These are phyloP conservation scores for Tetramorium simillimum DNA, from an alignment of 1,140 invertebrate species.

Conservation along the genomic window DNA sequence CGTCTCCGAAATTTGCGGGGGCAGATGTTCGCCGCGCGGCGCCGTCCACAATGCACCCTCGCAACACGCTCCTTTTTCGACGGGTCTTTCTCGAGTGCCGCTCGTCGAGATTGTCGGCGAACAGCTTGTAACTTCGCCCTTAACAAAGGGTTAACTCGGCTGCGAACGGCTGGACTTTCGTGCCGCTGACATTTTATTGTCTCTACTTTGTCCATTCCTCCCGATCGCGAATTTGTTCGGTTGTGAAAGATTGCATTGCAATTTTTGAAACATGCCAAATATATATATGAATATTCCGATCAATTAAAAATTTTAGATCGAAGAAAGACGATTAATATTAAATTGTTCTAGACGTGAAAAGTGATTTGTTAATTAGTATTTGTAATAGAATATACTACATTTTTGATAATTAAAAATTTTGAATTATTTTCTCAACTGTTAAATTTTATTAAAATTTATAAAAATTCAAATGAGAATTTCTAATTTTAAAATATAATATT, in stretches of 20 bases:
- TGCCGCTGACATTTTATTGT: slow-evolving; percentile 15
- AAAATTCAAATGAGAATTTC: not conserved
- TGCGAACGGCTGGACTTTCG: slow-evolving; percentile 6
- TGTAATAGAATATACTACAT: not conserved
- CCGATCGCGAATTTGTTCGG: not conserved
- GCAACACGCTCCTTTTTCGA: not conserved
- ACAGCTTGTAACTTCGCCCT: slow-evolving; percentile 38
- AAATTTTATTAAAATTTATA: slow-evolving; percentile 10
- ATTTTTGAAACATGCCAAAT: not conserved
- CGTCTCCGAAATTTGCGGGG: not conserved
- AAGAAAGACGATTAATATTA: not conserved
- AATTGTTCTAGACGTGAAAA: not conserved
- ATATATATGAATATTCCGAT: not conserved
- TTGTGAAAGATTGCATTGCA: not conserved
- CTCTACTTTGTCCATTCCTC: not conserved
- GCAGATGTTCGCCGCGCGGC: slow-evolving; percentile 34
- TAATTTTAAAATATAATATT: not conserved
- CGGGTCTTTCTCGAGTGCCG: slow-evolving; percentile 35
- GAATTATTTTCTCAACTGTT: not conserved
- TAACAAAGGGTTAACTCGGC: slow-evolving; percentile 56
- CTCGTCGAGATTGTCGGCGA: slow-evolving; percentile 43
- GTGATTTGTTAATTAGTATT: not conserved
- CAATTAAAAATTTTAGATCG: not conserved
- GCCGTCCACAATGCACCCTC: slow-evolving; percentile 30
- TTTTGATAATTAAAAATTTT: not conserved